phyloP scores from a whole-genome alignment of 1,140 invertebrate species.

The Whitmania pigra region DNA sequence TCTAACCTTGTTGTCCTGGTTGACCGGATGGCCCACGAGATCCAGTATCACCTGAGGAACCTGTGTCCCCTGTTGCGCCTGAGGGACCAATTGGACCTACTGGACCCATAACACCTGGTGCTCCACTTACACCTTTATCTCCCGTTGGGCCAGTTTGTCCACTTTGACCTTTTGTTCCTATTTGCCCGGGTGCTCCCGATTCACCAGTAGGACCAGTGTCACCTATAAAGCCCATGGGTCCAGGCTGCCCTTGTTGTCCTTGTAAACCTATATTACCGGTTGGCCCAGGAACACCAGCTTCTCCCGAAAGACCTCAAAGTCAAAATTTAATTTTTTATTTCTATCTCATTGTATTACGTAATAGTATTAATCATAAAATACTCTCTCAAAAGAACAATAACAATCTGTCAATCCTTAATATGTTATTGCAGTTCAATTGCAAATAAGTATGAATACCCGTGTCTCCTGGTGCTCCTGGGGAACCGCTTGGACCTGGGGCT shows the following conservation, averaged over 20 bases:
- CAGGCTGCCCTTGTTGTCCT: conserved; percentile 59
- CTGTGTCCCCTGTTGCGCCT: conserved; percentile 1
- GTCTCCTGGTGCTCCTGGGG: conserved; percentile 16
- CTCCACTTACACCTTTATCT: not conserved
- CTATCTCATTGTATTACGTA: too few species aligned
- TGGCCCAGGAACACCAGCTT: conserved; percentile 4
- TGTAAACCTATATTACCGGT: not conserved
- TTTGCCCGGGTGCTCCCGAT: conserved; percentile 4
- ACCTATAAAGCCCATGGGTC: conserved; percentile 52
- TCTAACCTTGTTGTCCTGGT: conserved; percentile 2
- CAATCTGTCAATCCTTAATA: too few species aligned
- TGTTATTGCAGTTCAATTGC: too few species aligned
- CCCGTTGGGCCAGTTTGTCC: conserved; percentile 7
- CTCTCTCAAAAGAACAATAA: too few species aligned
- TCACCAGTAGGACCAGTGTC: conserved; percentile 28
- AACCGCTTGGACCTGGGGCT: conserved; percentile 9
- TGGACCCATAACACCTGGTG: not conserved
- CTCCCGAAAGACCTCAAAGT: conserved; percentile 9
- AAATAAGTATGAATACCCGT: not conserved
- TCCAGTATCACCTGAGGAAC: conserved; percentile 5
- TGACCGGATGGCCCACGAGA: not conserved
- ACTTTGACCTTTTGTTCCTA: conserved; percentile 9
- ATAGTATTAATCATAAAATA: too few species aligned
- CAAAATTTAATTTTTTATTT: too few species aligned
- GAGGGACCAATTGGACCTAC: not conserved